Evolutionary conservation across 2,888 invertebrate species (phyloP), one percentile per base, ranked within the genome.

Genomic region (Conchocele bisecta): DNA sequence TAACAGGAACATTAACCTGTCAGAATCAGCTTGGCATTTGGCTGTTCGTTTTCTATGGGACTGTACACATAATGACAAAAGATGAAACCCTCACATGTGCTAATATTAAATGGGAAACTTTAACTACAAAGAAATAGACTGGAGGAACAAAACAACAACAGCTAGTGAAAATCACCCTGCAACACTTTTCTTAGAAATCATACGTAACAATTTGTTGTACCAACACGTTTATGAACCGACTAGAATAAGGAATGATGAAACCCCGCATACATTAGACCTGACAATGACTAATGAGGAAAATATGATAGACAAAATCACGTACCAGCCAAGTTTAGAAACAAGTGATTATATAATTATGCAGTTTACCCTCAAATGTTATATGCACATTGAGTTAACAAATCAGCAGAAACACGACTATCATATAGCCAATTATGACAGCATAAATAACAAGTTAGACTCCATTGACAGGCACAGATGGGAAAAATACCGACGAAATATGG

Each of bases 61-160:
- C n/a, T n/a, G n/a, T n/a, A n/a, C n/a, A n/a, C n/a, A n/a, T n/a
- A n/a, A n/a, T n/a, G n/a, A n/a, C n/a, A n/a, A n/a, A n/a, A n/a
- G n/a, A n/a, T n/a, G n/a, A n/a, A n/a, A n/a, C n/a, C n/a, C n/a
- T n/a, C n/a, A n/a, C n/a, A n/a, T n/a, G n/a, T n/a, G n/a, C n/a
- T n/a, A n/a, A n/a, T n/a, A n/a, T 60, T 46, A 48, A 48, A 7
- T 17, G 48, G 48, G n/a, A 17, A 28, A 4, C 31, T 48, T 48
- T 7, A 28, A n/a, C 4, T 48, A 29, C 31, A 26, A 48, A 28
- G 48, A 48, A 28, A 26, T 48, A 48, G 22, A 48, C 48, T 48
- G 26, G 48, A n/a, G 48, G 15, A 17, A 26, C n/a, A 48, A 29
- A 31, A 48, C 48, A 3, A 48, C 48, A 6, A 20, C 4, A 7